Evolutionary conservation across 2,113 vertebrate species (phyloP), one percentile per base, ranked within the genome.

Genomic region (Ammodytes marinus): DNA sequence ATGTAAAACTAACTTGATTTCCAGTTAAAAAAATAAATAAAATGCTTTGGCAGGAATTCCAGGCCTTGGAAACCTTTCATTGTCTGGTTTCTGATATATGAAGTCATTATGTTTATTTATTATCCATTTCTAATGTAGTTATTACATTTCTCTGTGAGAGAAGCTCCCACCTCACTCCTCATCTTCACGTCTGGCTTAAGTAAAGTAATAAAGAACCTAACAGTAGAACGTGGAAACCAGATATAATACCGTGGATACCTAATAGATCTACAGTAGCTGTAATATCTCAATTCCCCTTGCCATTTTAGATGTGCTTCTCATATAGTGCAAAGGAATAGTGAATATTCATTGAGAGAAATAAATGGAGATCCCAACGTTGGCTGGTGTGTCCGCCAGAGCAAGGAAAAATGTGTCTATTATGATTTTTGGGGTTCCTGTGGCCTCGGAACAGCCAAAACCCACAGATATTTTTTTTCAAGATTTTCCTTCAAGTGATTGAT

Each of bases 401-500:
- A 53, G 35, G 57, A 61, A 82, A 42, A 84, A 85, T 82, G 76
- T 82, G 27, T 84, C 69, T 63, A 46, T 83, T 82, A 79, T 64
- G 46, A 87, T 74, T 85, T 77, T 60, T 59, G 59, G 49, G 77
- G 72, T 86, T 88, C 57, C 59, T 86, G 77, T 27, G 59, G 58
- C 74, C 27, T 39, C 45, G 11, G 54, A 70, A 49, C 39, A 8
- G 74, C 85, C 75, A 88, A 89, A 79, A 84, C 39, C 89, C 84
- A 64, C 85, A 86, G 74, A 86, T 86, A 84, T 77, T 65, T 80
- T 47, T 55, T 52, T 27, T 27, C 27, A 2, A 52, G 70, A 49
- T 85, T 88, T 82, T 79, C 42, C 9, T 73, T 71, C 19, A 47
- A 79, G 71, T 78, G 80, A 91, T 80, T 86, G 82, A 84, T 86